These are phyloP conservation scores for Synergus laeviventris DNA, from an alignment of 2,888 invertebrate species.

Conservation along the genomic window DNA sequence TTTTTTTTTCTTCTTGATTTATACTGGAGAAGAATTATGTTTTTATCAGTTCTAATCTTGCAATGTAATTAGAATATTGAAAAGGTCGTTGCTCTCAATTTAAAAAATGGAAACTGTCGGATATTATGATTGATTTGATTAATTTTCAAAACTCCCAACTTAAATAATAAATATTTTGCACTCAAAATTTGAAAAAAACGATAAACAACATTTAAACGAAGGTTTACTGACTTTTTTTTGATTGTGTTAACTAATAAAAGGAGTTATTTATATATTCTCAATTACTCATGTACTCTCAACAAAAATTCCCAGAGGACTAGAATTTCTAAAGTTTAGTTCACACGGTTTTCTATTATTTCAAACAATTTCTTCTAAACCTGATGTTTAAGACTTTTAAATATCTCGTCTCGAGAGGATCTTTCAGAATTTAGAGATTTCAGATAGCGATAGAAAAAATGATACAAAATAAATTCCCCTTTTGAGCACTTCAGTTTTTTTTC, in stretches of 20 bases:
- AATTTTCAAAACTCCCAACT: no score
- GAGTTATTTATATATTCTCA: no score
- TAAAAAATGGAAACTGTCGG: background rate
- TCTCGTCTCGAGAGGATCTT: conserved; percentile 5
- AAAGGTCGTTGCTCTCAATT: conserved; percentile 14
- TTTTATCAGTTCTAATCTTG: conserved; percentile 30
- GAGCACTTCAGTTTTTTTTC: conserved; percentile 8
- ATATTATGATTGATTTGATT: no score
- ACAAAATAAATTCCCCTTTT: conserved; percentile 2
- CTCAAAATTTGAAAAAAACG: no score
- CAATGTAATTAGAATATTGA: conserved; percentile 12
- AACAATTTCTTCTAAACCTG: conserved; percentile 1
- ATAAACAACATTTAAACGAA: no score
- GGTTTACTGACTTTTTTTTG: no score
- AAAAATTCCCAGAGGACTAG: background rate
- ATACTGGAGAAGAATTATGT: background rate
- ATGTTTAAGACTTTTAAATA: conserved; percentile 5
- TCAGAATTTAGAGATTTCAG: conserved; percentile 19
- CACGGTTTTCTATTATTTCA: conserved; percentile 2
- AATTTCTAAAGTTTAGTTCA: background rate
- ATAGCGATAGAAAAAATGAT: conserved; percentile 19
- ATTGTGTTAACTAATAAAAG: no score
- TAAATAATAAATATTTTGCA: no score
- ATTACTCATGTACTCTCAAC: background rate
- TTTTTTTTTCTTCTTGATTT: background rate